These are phyloP conservation scores for Sebastes schlegelii DNA, from an alignment of 2,113 vertebrate genomes.

Conservation along the genomic window DNA sequence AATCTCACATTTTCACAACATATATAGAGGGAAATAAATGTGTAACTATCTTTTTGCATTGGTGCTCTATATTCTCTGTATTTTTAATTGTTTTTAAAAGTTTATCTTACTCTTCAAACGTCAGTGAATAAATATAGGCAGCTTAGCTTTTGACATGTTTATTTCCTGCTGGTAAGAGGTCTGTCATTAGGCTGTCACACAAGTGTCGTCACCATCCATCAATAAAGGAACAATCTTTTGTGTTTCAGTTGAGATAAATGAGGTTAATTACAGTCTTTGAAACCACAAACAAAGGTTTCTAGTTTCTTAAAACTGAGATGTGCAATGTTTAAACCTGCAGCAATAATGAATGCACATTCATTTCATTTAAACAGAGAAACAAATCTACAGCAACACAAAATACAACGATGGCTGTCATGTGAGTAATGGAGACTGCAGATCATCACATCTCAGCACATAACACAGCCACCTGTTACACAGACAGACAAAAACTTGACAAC, in stretches of 20 bases:
- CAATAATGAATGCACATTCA: background rate
- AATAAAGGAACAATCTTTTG: background rate
- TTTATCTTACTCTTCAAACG: background rate
- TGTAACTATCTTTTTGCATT: background rate
- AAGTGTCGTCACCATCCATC: background rate
- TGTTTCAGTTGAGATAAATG: background rate
- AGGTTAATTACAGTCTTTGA: background rate
- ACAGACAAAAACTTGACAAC: background rate
- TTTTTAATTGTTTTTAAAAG: background rate
- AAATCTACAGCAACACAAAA: background rate
- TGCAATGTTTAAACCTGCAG: background rate
- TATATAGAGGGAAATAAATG: background rate
- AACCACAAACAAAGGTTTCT: background rate
- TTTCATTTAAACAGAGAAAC: background rate
- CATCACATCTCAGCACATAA: background rate
- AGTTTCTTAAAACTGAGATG: background rate
- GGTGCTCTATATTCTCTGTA: background rate
- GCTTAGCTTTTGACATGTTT: background rate
- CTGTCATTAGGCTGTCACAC: conserved; percentile 35
- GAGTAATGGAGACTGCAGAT: conserved; percentile 3
- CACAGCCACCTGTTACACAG: conserved; percentile 4
- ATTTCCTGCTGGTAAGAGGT: conserved; percentile 1
- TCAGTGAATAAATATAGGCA: background rate
- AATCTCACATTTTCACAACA: background rate
- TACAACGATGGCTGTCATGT: background rate